A percentile compares a stretch with the other conserved stretches of the same genome.
phyloP scores from a whole-genome alignment of 1,140 invertebrate genomes.

The Rhizoglyphus robini region DNA sequence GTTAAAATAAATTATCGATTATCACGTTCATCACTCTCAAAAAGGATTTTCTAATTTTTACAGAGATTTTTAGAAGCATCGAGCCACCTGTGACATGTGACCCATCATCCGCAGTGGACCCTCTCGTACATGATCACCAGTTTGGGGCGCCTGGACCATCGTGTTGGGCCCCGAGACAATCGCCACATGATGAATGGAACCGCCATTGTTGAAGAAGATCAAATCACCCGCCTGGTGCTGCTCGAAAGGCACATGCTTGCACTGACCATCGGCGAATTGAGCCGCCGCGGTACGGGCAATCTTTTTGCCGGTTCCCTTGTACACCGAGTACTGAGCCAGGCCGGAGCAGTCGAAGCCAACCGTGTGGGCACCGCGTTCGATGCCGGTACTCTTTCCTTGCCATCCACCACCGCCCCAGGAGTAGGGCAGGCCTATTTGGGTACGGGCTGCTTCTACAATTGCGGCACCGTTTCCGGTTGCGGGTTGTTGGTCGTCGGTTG shows the following conservation, averaged over 20 bases:
- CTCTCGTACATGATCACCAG: not conserved
- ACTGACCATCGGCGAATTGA: not conserved
- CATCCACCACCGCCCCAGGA: conserved; percentile 17
- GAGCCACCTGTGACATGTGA: not conserved
- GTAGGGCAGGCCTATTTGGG: conserved; percentile 14
- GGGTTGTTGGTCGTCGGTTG: no score
- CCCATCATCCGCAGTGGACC: not conserved
- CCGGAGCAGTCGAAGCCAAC: conserved; percentile 16
- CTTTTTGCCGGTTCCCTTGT: conserved; percentile 3
- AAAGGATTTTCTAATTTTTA: no score
- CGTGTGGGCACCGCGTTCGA: not conserved
- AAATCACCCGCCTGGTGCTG: conserved; percentile 10
- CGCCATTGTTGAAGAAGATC: conserved; percentile 5
- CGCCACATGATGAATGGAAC: conserved; percentile 7
- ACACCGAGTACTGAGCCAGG: conserved; percentile 11
- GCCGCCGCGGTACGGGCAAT: not conserved
- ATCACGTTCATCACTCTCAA: no score
- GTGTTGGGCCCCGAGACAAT: conserved; percentile 1
- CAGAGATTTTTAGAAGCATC: no score
- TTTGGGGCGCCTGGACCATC: conserved; percentile 8
- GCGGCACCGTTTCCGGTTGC: not conserved
- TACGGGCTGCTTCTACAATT: not conserved
- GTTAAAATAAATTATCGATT: not conserved
- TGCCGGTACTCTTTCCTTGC: not conserved
- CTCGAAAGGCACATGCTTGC: conserved; percentile 7